Conservation (phyloP, 2,888 invertebrate genomes). For the Drosophila anomalata region DNA sequence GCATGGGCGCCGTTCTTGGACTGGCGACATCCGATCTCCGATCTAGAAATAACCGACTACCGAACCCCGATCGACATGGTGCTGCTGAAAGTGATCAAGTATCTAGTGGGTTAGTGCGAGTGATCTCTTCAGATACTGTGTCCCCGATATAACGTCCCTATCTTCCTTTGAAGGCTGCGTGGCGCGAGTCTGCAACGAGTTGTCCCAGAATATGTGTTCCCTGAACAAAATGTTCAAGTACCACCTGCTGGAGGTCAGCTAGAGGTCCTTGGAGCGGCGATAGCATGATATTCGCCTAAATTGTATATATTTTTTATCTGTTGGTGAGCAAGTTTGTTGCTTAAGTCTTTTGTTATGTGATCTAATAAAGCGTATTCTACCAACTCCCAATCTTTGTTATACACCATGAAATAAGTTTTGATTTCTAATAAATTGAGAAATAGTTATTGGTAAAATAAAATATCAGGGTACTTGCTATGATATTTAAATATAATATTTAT, state of each 20-base stretch:
- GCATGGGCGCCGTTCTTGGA: slow-evolving; percentile 60
- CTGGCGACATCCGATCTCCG: neutral
- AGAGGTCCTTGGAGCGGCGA: slow-evolving; percentile 7
- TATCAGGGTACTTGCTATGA: no score
- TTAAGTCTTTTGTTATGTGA: slow-evolving; percentile 46
- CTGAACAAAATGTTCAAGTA: slow-evolving; percentile 74
- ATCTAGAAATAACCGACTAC: neutral
- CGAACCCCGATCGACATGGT: slow-evolving; percentile 61
- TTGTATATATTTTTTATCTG: slow-evolving; percentile 5
- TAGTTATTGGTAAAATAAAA: neutral
- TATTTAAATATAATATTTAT: no score
- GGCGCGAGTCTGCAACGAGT: slow-evolving; percentile 68
- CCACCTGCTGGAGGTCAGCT: slow-evolving; percentile 68
- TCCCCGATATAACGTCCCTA: slow-evolving; percentile 5
- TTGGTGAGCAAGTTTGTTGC: slow-evolving; percentile 40
- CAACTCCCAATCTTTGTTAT: slow-evolving; percentile 4
- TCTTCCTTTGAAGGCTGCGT: slow-evolving; percentile 69
- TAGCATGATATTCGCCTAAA: neutral
- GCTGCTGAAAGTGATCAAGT: slow-evolving; percentile 79
- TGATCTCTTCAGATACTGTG: slow-evolving; percentile 5
- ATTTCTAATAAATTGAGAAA: neutral
- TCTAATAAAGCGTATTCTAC: slow-evolving; percentile 44
- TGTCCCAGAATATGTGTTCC: slow-evolving; percentile 73
- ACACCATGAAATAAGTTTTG: neutral
- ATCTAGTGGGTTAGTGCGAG: slow-evolving; percentile 79